Base-by-base conservation (phyloP, 2,113 vertebrate genomes). In the Ploceus nigricollis region DNA sequence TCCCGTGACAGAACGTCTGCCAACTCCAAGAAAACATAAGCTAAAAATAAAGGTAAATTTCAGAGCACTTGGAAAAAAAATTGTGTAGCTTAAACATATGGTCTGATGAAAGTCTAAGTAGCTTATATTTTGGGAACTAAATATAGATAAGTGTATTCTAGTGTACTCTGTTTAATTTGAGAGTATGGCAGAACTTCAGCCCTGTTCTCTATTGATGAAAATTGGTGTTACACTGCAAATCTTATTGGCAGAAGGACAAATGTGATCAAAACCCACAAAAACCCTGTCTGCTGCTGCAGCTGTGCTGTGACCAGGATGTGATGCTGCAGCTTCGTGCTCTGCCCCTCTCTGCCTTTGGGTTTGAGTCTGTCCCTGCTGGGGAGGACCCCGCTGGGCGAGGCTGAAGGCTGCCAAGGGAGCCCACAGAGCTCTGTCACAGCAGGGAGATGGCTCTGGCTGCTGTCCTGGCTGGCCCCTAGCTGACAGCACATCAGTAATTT, bases 401-500 rank as follows among this genome's bases (percentile, higher is more conserved):
- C 35, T 27, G 22, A 16, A 58, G 56, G 53, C 51, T 53, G 27
- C 7, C 4, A 33, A 27, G 42, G 66, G 58, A 37, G 35, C 42
- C 35, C 19, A 0, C 13, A 17, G 33, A 61, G 40, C 42, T 85
- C 15, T 51, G 56, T n/a, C 6, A 14, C 69, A n/a, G 56, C 15
- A 44, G 90, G 88, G 42, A 51, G 51, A 9, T 24, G 15, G 15
- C 6, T 48, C 47, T 40, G 88, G 81, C 90, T 45, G 89, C 80
- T 20, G 7, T n/a, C 53, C 87, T 30, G 19, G 84, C 91, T 61
- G 76, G 80, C 50, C 85, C 14, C 5, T 31, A 15, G 81, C 90
- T 90, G 76, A 44, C 56, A 33, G 72, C 73, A 70, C 71, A 89
- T 96, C 96, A 69, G 93, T 93, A 73, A 91, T 97, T 97, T 97